A percentile compares a stretch with the other conserved stretches of the same genome.
These are phyloP conservation scores for Conomelus anceps DNA, from an alignment of 2,888 invertebrate genomes.

Conservation along the genomic window DNA sequence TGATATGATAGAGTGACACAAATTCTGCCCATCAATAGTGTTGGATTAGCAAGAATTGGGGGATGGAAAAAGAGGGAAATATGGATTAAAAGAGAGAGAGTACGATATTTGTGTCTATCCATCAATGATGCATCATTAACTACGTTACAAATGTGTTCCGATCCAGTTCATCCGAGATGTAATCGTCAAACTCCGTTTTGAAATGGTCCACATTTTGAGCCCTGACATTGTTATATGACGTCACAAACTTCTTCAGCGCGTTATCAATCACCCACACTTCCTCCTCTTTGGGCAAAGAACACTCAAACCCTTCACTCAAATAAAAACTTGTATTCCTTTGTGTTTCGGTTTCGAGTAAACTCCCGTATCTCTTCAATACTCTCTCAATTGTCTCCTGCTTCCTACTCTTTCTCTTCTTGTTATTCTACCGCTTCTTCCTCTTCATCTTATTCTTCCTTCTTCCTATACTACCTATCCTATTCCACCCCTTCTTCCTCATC, in stretches of 20 bases:
- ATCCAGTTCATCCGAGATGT: background rate
- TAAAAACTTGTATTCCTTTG: background rate
- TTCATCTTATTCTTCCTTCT: background rate
- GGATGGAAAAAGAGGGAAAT: too few species aligned
- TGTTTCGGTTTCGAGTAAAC: background rate
- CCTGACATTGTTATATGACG: background rate
- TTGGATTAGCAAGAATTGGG: too few species aligned
- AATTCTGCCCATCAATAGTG: too few species aligned
- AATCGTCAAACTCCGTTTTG: background rate
- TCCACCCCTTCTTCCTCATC: background rate
- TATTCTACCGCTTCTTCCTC: background rate
- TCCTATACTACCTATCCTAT: background rate
- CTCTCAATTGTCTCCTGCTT: background rate
- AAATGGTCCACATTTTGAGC: background rate
- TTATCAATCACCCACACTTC: too few species aligned
- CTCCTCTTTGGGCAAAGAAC: background rate
- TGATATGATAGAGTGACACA: too few species aligned
- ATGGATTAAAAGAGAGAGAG: too few species aligned
- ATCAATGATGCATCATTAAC: background rate
- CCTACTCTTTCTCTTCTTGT: too few species aligned
- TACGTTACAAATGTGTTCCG: background rate
- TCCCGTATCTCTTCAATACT: background rate
- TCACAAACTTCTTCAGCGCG: background rate
- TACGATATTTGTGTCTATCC: too few species aligned
- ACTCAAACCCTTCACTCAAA: background rate